These are phyloP conservation scores for Camponotus fellah DNA, from an alignment of 2,888 invertebrate species.

Conservation along the genomic window DNA sequence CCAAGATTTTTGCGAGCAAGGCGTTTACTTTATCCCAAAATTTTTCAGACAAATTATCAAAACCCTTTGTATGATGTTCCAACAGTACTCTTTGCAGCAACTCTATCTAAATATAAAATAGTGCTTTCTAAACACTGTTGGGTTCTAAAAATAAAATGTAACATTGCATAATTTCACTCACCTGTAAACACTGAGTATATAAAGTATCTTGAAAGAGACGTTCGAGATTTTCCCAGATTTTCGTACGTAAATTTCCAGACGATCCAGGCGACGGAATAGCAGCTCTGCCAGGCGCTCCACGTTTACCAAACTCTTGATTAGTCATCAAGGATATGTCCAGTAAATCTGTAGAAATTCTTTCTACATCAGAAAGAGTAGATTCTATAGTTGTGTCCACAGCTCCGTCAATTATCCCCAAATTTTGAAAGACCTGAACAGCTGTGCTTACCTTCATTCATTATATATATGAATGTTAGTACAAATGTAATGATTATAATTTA, in stretches of 20 bases:
- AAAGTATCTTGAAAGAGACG: slow-evolving; percentile 93
- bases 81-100: slow-evolving; percentile 80
- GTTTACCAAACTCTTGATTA: slow-evolving; percentile 79
- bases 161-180: slow-evolving; percentile 73
- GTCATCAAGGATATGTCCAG: slow-evolving; percentile 85
- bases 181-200: slow-evolving; percentile 91
- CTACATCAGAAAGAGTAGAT: slow-evolving; percentile 85
- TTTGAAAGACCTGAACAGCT: slow-evolving; percentile 89
- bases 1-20: slow-evolving; percentile 86
- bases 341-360: slow-evolving; percentile 86
- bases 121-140: background rate
- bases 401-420: slow-evolving; percentile 86
- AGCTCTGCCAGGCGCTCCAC: slow-evolving; percentile 88
- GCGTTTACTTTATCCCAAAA: slow-evolving; percentile 89
- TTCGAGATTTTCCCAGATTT: slow-evolving; percentile 96
- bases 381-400: slow-evolving; percentile 87
- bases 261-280: slow-evolving; percentile 88
- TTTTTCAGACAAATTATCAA: slow-evolving; percentile 83
- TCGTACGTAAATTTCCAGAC: slow-evolving; percentile 88
- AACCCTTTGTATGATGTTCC: slow-evolving; percentile 81
- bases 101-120: slow-evolving; percentile 79
- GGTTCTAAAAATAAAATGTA: background rate
- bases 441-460: slow-evolving; percentile 86
- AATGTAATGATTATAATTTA: background rate
- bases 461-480: background rate